Evolutionary conservation across 2,888 invertebrate genomes (phyloP), one percentile per base, ranked within the genome.

Genomic region (Drepana falcataria): DNA sequence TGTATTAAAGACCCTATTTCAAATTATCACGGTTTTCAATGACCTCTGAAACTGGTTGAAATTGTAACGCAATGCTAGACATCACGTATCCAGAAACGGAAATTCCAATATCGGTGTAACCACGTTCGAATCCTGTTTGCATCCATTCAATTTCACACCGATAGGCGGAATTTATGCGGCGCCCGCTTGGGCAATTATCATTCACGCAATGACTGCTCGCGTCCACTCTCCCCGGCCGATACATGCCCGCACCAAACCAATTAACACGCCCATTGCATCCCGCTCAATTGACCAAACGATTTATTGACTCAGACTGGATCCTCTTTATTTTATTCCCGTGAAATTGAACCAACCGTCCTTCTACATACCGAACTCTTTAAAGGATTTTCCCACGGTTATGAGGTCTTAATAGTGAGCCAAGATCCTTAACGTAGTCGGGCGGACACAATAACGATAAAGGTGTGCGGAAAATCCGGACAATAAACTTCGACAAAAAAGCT

Each of bases 381-480:
- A 59, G 68, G 72, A 78, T 75, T 84, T 91, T 91, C 91, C 90
- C 91, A 90, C 90, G 90, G 84, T 88, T 88, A 89, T 89, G 89
- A 90, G 85, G 87, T 88, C 87, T 85, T 88, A 88, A 89, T 87
- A 87, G 87, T 83, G 85, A 83, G 80, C 80, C 75, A 64, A 75
- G 77, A 78, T 80, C 85, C 83, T 87, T 85, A 87, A 91, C 88
- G 90, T 88, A 89, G 83, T 85, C 87, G 77, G 79, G 84, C 88
- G 90, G 76, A 89, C 84, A 90, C 87, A 89, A 89, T 90, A 88
- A 86, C 90, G 85, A 86, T 90, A 89, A 89, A 91, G 91, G 91
- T 91, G 87, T 88, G 84, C 80, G 78, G 81, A 87, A 90, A 89
- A 89, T 91, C 88, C 89, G 87, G 83, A 88, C 89, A 89, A 91